These are phyloP conservation scores for Drosophila nigrodunni DNA, from an alignment of 1,140 invertebrate species.

Conservation along the genomic window DNA sequence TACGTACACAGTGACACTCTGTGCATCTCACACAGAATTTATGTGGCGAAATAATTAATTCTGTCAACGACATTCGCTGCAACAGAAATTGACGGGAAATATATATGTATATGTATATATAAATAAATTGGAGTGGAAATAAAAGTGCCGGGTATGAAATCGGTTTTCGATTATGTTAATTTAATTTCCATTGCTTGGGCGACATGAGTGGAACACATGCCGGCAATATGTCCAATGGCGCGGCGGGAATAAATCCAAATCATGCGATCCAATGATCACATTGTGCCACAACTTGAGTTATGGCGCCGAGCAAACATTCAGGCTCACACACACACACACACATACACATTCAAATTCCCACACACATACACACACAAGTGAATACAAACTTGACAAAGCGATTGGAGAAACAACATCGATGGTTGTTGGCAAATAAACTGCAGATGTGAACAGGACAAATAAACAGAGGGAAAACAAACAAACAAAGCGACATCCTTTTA, in stretches of 20 bases:
- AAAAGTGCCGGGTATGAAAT: slow-evolving; percentile 57
- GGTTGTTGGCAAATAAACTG: slow-evolving; percentile 68
- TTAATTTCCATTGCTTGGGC: slow-evolving; percentile 61
- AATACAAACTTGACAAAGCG: slow-evolving; percentile 10
- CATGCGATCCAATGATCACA: slow-evolving; percentile 82
- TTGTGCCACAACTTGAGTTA: slow-evolving; percentile 79
- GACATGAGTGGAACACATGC: slow-evolving; percentile 76
- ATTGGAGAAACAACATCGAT: slow-evolving; percentile 60
- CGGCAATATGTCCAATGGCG: slow-evolving; percentile 80
- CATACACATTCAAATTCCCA: slow-evolving; percentile 21
- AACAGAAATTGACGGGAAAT: slow-evolving; percentile 67
- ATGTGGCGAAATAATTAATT: slow-evolving; percentile 83
- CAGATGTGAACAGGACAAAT: slow-evolving; percentile 68
- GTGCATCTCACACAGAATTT: slow-evolving; percentile 53
- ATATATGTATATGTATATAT: slow-evolving; percentile 58
- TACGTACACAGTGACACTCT: slow-evolving; percentile 32
- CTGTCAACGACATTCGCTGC: slow-evolving; percentile 68
- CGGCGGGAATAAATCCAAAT: slow-evolving; percentile 81
- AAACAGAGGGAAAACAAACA: slow-evolving; percentile 27
- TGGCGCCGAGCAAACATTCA: slow-evolving; percentile 56
- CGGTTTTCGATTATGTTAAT: slow-evolving; percentile 81
- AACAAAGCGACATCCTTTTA: slow-evolving; percentile 22
- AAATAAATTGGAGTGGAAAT: slow-evolving; percentile 45
- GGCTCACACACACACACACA: slow-evolving; percentile 7
- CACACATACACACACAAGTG: slow-evolving; percentile 24